Evolutionary conservation across 1,140 invertebrate genomes (phyloP), one percentile per base, ranked within the genome.

Genomic region (Cydia fagiglandana): DNA sequence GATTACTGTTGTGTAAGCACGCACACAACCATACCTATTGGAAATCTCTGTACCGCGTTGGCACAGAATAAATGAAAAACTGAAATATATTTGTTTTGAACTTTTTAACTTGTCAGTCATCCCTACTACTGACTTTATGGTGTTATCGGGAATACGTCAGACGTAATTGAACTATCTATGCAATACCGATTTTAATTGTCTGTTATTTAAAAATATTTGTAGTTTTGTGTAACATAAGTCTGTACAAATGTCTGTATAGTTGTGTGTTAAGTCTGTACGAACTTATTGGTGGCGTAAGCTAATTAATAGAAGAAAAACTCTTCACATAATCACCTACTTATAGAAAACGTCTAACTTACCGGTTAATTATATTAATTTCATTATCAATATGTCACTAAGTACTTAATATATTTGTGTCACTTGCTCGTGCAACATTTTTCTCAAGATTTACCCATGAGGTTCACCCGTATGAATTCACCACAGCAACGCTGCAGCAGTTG

Each of bases 1-100:
- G 66, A 45, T 41, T 41, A 70, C 30, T 41, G 38, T 70, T 70
- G 66, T 70, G 66, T 70, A 70, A 70, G 66, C 66, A 70, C 64
- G n/a, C 50, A 53, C 15, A 53, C 17, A 24, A 24, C 20, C 20
- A 61, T 24, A 61, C 2, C 10, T 61, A 61, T 61, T 61, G 20
- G 10, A 61, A 61, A 61, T 24, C 9, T 10, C 17, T 24, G 56
- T 24, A 24, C 6, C 56, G n/a, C 53, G 2, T 6, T 56, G 15
- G 53, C 5, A 56, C 7, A 56, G 6, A 56, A 17, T 56, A 56
- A 56, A 56, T 17, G 53, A 17, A 56, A 56, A 17, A n/a, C 53
- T 17, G n/a, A 56, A 17, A 56, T 17, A 56, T 56, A 56, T 56
- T 17, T 17, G 53, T 17, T n/a, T 56, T 0, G 15, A 56, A 7